These are phyloP conservation scores for Dreissena rostriformis DNA, from an alignment of 1,140 invertebrate species.

Conservation along the genomic window DNA sequence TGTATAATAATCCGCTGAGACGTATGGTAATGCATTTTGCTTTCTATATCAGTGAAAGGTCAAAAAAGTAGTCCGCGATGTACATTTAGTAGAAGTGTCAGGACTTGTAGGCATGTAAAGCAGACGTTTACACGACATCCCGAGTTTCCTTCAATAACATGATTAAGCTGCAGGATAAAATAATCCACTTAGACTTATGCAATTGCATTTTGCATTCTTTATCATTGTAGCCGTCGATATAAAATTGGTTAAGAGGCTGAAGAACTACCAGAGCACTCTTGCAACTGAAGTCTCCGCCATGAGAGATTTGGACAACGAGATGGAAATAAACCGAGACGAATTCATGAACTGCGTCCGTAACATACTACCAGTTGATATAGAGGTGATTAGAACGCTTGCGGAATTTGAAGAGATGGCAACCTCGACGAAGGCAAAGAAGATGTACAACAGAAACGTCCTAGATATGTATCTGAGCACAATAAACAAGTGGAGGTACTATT, in stretches of 20 bases:
- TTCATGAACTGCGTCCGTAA: constrained; percentile 64
- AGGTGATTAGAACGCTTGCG: constrained; percentile 42
- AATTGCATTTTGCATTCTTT: too few species aligned
- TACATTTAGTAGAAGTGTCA: too few species aligned
- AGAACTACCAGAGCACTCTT: constrained; percentile 51
- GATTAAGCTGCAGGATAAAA: too few species aligned
- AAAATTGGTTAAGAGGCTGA: constrained; percentile 53
- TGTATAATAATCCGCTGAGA: too few species aligned
- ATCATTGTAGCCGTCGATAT: constrained; percentile 62
- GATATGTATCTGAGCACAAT: constrained; percentile 52
- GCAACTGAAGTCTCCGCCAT: constrained; percentile 38
- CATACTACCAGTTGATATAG: constrained; percentile 53
- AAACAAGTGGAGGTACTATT: constrained; percentile 41
- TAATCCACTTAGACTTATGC: too few species aligned
- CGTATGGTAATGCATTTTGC: too few species aligned
- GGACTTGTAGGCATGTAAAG: too few species aligned
- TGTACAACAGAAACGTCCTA: constrained; percentile 36
- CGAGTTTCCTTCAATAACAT: too few species aligned
- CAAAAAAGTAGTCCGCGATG: too few species aligned
- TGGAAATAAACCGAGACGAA: constrained; percentile 62
- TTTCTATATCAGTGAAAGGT: too few species aligned
- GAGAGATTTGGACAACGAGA: constrained; percentile 61
- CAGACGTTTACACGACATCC: too few species aligned
- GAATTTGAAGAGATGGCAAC: constrained; percentile 61
- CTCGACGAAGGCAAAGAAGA: constrained; percentile 15